Conservation (phyloP, 1,140 invertebrate species). For the Cydia amplana region DNA sequence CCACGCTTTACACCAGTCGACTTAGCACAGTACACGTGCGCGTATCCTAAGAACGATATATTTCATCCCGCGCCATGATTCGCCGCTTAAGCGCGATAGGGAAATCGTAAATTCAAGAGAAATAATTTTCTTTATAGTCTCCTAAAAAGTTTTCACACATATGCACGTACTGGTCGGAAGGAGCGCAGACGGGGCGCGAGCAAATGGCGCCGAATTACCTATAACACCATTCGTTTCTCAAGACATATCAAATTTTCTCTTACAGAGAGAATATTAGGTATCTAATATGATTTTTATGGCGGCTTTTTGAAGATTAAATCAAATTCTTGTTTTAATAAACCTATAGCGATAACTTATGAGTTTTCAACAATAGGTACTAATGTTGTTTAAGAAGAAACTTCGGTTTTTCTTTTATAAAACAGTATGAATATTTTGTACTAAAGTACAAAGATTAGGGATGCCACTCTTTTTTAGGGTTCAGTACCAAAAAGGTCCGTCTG, state of each 20-base stretch:
- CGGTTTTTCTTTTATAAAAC: no score
- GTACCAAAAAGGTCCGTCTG: no score
- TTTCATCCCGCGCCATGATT: slow-evolving; percentile 63
- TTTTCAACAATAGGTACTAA: no score
- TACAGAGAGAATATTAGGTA: slow-evolving; percentile 54
- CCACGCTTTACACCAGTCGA: slow-evolving; percentile 44
- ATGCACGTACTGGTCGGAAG: slow-evolving; percentile 51
- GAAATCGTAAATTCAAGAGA: slow-evolving; percentile 64
- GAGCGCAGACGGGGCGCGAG: slow-evolving; percentile 49
- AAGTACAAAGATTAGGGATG: no score
- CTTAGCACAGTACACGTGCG: slow-evolving; percentile 52
- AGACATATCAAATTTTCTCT: slow-evolving; percentile 65
- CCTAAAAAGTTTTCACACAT: slow-evolving; percentile 59
- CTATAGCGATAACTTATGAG: no score
- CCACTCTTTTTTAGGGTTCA: no score
- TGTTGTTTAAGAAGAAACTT: no score
- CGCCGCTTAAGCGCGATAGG: slow-evolving; percentile 62
- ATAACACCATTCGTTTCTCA: slow-evolving; percentile 52
- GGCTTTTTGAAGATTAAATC: slow-evolving; percentile 61
- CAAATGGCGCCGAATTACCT: slow-evolving; percentile 62
- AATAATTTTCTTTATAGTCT: slow-evolving; percentile 65
- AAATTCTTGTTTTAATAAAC: slow-evolving; percentile 53
- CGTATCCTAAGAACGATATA: slow-evolving; percentile 54
- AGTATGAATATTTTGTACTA: no score
- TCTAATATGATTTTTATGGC: slow-evolving; percentile 63